Evolutionary conservation across 2,888 invertebrate species (phyloP).

Genomic region (Stegana nigrithorax): DNA sequence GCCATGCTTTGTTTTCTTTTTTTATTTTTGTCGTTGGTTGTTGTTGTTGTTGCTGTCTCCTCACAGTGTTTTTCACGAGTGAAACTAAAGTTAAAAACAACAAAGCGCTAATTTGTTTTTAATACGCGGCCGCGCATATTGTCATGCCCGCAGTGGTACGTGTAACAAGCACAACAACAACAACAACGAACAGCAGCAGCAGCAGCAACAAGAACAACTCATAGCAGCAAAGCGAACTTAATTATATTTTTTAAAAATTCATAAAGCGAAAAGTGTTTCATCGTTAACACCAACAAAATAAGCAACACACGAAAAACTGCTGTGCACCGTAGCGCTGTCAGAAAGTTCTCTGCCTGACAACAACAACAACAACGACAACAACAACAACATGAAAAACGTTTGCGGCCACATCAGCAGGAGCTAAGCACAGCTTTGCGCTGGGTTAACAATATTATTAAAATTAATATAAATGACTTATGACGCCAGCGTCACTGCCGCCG

Average conservation of each 20-base stretch:
- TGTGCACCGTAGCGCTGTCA: background rate
- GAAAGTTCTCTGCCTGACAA: background rate
- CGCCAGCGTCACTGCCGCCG: constrained; percentile 10
- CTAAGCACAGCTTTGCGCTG: constrained; percentile 27
- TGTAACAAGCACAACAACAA: constrained; percentile 6
- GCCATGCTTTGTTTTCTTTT: no score
- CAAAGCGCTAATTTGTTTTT: constrained; percentile 57
- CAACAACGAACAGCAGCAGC: constrained; percentile 1
- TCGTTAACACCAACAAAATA: constrained; percentile 47
- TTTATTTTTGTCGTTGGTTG: no score
- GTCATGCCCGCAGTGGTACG: no score
- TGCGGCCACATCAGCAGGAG: constrained; percentile 20
- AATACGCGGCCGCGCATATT: constrained; percentile 47
- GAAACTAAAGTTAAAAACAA: no score
- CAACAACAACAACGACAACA: background rate
- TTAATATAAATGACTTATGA: constrained; percentile 56
- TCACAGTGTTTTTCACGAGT: no score
- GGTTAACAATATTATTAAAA: constrained; percentile 63
- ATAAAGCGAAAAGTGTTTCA: constrained; percentile 52
- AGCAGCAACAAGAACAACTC: background rate
- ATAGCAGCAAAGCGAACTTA: constrained; percentile 30
- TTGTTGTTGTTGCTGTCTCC: no score
- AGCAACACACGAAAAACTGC: no score
- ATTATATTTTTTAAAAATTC: constrained; percentile 51
- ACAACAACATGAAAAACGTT: background rate